Percentiles rank a stretch among this genome's conserved stretches.
phyloP scores from a whole-genome alignment of 2,797 vertebrate genomes.

The Myripristis murdjan region DNA sequence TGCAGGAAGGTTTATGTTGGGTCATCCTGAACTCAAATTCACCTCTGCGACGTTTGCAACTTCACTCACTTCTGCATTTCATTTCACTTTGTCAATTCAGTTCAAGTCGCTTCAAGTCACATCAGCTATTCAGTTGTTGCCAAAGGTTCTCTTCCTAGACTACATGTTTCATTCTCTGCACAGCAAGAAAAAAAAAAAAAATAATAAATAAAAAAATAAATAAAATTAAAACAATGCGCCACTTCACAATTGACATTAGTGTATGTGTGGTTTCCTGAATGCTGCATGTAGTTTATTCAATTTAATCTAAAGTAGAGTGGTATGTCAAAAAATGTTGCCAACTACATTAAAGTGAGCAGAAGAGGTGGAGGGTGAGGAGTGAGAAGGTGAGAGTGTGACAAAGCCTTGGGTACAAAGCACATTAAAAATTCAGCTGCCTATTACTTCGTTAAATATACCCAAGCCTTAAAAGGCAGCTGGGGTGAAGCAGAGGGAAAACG shows the following conservation, averaged over 20 bases:
- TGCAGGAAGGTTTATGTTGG: not conserved
- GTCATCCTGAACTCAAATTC: not conserved
- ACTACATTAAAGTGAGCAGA: not conserved
- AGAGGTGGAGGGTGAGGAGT: not conserved
- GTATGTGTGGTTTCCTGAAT: no score
- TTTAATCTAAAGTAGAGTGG: no score
- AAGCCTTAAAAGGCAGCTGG: conserved; percentile 34
- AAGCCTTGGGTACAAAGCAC: conserved; percentile 46
- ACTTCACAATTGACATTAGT: no score
- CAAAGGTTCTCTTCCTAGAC: not conserved
- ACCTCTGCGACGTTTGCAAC: not conserved
- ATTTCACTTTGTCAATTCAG: not conserved
- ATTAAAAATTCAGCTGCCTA: conserved; percentile 68
- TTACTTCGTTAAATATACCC: conserved; percentile 61
- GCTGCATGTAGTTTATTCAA: no score
- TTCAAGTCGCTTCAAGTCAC: conserved; percentile 1
- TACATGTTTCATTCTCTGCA: no score
- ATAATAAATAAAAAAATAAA: no score
- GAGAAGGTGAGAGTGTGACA: no score
- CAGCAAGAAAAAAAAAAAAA: no score
- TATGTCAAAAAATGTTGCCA: no score
- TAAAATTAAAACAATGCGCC: no score
- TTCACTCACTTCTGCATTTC: not conserved
- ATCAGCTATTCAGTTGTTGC: conserved; percentile 7
- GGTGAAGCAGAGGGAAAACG: conserved; percentile 32